Evolutionary conservation across 2,113 vertebrate genomes (phyloP).

Genomic region (Pelecanus crispus): DNA sequence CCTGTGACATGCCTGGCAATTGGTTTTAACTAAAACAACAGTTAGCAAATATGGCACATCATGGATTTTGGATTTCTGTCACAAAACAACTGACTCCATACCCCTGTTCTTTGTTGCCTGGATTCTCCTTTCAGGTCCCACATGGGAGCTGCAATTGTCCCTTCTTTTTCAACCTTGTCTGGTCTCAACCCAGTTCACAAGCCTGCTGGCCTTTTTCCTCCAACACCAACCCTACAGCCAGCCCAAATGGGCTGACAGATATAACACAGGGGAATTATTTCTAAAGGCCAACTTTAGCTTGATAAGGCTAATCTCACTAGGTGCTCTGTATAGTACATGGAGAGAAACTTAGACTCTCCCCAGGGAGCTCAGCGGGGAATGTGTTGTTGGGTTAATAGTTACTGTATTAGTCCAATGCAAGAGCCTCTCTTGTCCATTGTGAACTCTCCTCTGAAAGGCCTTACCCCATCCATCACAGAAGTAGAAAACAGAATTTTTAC

Average conservation of each 20-base stretch:
- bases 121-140: background rate
- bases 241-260: background rate
- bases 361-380: accelerated
- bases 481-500: background rate
- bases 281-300: background rate
- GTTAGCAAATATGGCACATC: background rate
- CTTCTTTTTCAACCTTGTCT: background rate
- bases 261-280: background rate
- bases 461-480: background rate
- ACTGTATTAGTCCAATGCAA: background rate
- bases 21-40: background rate
- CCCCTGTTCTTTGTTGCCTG: background rate
- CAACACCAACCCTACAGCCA: background rate
- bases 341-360: background rate
- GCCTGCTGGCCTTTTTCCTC: background rate
- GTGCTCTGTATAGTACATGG: background rate
- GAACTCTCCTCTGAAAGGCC: background rate
- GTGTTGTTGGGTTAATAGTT: background rate
- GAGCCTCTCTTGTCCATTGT: background rate
- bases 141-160: background rate
- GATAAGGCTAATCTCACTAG: background rate
- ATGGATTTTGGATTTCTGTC: background rate
- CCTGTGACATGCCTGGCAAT: background rate
- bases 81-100: background rate
- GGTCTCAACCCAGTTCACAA: background rate